Conservation (phyloP, 1,140 invertebrate genomes). For the Eufriesea mexicana region DNA sequence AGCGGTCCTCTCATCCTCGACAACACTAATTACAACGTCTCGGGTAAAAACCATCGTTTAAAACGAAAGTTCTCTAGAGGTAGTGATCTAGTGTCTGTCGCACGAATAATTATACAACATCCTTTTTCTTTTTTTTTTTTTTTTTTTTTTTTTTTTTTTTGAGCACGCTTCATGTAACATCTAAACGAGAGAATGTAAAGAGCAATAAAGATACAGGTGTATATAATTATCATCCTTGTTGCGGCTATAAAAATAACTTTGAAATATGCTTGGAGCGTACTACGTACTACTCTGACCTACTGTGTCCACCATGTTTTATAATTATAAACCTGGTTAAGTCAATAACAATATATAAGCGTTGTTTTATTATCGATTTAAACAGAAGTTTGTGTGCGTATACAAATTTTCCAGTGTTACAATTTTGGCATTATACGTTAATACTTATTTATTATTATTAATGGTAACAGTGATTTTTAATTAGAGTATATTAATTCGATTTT, state of each 20-base stretch:
- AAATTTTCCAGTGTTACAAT: no score
- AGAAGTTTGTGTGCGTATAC: neutral
- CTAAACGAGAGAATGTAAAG: neutral
- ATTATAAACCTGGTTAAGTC: conserved; percentile 22
- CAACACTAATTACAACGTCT: conserved; percentile 22
- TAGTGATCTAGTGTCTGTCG: conserved; percentile 7
- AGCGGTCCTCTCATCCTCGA: neutral
- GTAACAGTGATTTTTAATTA: no score
- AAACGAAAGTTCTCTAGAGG: neutral
- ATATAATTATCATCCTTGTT: conserved; percentile 39
- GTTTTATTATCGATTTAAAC: no score
- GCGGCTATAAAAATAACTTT: conserved; percentile 23
- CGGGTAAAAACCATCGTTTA: neutral
- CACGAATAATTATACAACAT: neutral
- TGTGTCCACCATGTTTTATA: neutral
- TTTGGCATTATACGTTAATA: no score
- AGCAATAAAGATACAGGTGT: neutral
- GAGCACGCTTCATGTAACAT: neutral
- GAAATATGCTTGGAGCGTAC: neutral
- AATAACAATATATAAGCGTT: neutral
- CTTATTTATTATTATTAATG: no score
- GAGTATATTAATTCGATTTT: no score
- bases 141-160: neutral
- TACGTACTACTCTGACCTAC: neutral
- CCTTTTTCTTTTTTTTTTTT: neutral